Percentiles rank a stretch among this genome's conserved stretches.
Conservation (phyloP, 2,888 invertebrate species). For the Aromia moschata region DNA sequence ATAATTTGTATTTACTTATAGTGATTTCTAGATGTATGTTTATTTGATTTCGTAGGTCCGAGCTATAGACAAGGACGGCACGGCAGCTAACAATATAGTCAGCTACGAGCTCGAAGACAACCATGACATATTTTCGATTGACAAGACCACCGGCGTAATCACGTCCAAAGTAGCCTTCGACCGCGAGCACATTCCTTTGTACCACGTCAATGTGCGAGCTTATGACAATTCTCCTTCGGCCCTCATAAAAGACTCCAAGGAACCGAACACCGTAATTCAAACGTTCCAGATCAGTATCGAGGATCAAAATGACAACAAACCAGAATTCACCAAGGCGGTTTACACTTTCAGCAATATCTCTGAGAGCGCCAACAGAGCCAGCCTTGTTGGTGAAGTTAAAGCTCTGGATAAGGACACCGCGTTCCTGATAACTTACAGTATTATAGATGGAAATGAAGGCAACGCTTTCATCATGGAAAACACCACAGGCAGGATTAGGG, state of each 20-base stretch:
- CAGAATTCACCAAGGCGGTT: conserved; percentile 81
- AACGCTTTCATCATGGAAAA: conserved; percentile 88
- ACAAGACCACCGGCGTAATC: conserved; percentile 86
- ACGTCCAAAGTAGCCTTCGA: conserved; percentile 85
- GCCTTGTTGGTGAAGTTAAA: conserved; percentile 85
- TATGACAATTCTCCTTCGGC: conserved; percentile 90
- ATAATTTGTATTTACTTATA: background rate
- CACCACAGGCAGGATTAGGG: conserved; percentile 85
- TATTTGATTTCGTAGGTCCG: conserved; percentile 55
- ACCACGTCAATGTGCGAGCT: conserved; percentile 85
- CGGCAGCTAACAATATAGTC: conserved; percentile 83
- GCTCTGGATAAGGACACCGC: conserved; percentile 91
- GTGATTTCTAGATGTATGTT: background rate
- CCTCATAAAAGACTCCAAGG: conserved; percentile 67
- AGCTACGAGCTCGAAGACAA: conserved; percentile 78
- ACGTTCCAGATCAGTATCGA: conserved; percentile 91
- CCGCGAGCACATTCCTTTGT: conserved; percentile 84
- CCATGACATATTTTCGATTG: conserved; percentile 80
- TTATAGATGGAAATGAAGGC: conserved; percentile 85
- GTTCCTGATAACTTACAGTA: conserved; percentile 86
- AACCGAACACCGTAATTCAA: conserved; percentile 81
- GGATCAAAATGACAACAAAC: conserved; percentile 96
- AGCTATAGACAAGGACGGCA: conserved; percentile 88
- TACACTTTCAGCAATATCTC: conserved; percentile 80
- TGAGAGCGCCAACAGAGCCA: conserved; percentile 86